Evolutionary conservation across 2,888 invertebrate genomes (phyloP).

Genomic region (Eudasyphora cyanicolor): DNA sequence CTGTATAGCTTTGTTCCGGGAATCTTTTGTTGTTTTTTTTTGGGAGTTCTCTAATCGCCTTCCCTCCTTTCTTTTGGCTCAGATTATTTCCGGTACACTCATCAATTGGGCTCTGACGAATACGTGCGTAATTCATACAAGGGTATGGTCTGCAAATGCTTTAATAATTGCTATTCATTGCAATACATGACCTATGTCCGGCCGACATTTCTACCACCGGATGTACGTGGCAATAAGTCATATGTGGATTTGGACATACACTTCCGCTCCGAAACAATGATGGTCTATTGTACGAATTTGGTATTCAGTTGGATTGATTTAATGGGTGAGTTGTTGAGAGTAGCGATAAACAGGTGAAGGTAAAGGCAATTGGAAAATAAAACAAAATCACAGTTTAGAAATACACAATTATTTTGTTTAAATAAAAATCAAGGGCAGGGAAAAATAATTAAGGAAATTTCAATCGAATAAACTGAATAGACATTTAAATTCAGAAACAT

Average conservation of each 20-base stretch:
- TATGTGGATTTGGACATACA: constrained; percentile 79
- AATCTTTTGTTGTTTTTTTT: no score
- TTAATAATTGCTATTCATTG: constrained; percentile 78
- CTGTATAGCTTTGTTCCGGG: no score
- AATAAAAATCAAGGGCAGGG: no score
- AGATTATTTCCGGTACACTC: constrained; percentile 74
- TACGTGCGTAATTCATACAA: constrained; percentile 72
- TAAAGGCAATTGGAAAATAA: not conserved
- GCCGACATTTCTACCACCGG: constrained; percentile 73
- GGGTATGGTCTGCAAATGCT: constrained; percentile 78
- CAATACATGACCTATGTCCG: constrained; percentile 76
- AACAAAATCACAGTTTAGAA: no score
- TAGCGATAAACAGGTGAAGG: constrained; percentile 33
- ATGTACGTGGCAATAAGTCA: constrained; percentile 73
- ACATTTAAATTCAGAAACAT: no score
- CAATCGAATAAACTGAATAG: no score
- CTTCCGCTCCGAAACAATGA: constrained; percentile 79
- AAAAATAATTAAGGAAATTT: no score
- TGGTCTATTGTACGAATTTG: constrained; percentile 80
- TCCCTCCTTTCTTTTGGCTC: constrained; percentile 19
- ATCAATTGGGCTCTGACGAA: constrained; percentile 72
- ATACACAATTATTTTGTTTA: no score
- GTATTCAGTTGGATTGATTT: constrained; percentile 81
- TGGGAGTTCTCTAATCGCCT: not conserved
- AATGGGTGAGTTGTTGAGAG: constrained; percentile 78